Conservation (phyloP, 2,113 vertebrate genomes). For the Sebastes fasciatus region DNA sequence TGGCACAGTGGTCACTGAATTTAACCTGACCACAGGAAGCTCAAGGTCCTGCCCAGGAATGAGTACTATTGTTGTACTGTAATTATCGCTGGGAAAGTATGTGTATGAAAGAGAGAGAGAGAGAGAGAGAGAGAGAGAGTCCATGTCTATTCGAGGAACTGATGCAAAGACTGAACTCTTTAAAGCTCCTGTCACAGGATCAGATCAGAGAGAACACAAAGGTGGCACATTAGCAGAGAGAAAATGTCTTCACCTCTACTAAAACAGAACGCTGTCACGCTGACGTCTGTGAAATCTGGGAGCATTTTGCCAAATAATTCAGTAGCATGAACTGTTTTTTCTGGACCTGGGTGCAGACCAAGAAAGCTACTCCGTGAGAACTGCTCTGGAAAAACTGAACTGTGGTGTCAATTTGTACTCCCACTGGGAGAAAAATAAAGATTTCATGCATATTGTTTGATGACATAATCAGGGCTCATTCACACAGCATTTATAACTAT, state of each 20-base stretch:
- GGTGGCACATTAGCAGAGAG: conserved; percentile 1
- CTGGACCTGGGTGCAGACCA: not conserved
- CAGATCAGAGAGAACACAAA: conserved; percentile 38
- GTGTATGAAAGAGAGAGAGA: conserved; percentile 7
- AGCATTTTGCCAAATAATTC: conserved; percentile 3
- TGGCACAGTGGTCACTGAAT: conserved; percentile 51
- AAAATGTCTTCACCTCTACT: conserved; percentile 17
- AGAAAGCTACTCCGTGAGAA: not conserved
- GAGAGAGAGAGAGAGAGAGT: conserved; percentile 16
- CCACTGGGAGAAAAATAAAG: not conserved
- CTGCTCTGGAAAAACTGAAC: not conserved
- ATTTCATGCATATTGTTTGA: not conserved
- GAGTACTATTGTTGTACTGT: conserved; percentile 53
- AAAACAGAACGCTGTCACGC: not conserved
- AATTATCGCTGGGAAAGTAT: conserved; percentile 65
- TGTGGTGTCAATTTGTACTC: not conserved
- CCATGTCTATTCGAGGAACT: not conserved
- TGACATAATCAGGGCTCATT: not conserved
- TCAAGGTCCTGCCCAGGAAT: conserved; percentile 60
- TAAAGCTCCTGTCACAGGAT: conserved; percentile 36
- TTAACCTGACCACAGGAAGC: conserved; percentile 72
- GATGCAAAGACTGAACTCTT: conserved; percentile 30
- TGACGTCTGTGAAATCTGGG: conserved; percentile 13
- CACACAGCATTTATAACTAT: not conserved
- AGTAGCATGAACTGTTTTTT: not conserved